Base-by-base conservation (phyloP, 2,888 invertebrate species). In the Gastrophysa polygoni region DNA sequence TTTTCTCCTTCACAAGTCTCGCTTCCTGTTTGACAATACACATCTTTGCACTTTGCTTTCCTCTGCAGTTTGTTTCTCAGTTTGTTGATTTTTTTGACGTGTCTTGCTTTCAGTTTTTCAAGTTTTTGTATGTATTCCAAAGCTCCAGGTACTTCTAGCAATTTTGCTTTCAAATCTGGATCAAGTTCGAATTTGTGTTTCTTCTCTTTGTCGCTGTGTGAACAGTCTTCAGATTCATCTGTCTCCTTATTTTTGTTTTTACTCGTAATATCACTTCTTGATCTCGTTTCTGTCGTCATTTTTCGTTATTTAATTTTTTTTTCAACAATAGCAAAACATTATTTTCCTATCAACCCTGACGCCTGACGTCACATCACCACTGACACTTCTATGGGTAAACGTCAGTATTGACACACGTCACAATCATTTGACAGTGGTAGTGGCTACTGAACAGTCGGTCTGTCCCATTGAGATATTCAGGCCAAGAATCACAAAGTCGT, bases 81-180 rank as follows among this genome's bases (percentile, higher is more conserved):
- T 71, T 85, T 85, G 57, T 81, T 82, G 49, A 92, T 78, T 68
- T 87, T 83, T 60, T 81, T 83, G 29, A 85, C 85, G 73, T 89
- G 89, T 71, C 82, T 83, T 57, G 81, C 82, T 44, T 89, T 83
- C 62, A 82, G 82, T 29, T 82, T 82, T 61, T 86, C 84, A 75
- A 90, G 83, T 73, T 84, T 85, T 44, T 84, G 74, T 68, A 90
- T 85, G 59, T 87, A 84, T 66, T 82, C 82, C 32, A 86, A 68
- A 14, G 89, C 83, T 69, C 88, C 85, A 8, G 90, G 90, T 63
- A 86, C 83, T 67, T 86, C 84, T 71, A 81, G 81, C 28, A 89
- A 75, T 63, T 83, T 80, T 38, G 81, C 68, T 62, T 71, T 70
- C 52, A 78, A 52, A 38, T 63, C 59, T 43, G 54, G 49, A 38